Evolutionary conservation across 1,140 invertebrate species (phyloP).

Genomic region (Oreohelix idahoensis): DNA sequence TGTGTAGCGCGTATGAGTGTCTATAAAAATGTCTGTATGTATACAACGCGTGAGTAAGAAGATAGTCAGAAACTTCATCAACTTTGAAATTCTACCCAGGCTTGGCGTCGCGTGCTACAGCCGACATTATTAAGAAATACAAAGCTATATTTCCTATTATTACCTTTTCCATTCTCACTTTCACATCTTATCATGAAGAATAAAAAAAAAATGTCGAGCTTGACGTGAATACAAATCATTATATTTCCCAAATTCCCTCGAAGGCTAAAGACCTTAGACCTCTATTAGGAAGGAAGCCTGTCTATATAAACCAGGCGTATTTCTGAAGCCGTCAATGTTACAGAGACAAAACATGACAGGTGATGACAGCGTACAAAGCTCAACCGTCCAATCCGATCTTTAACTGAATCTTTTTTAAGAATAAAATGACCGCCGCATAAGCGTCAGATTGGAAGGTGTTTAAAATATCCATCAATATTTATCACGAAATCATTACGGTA

Average conservation of each 20-base stretch:
- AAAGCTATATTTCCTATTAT: neutral
- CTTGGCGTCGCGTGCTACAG: neutral
- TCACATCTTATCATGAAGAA: neutral
- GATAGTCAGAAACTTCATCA: too few species aligned
- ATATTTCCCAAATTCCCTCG: neutral
- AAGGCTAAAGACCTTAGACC: neutral
- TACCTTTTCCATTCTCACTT: neutral
- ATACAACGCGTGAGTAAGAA: too few species aligned
- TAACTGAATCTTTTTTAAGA: neutral
- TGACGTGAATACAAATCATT: neutral
- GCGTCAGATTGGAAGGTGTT: neutral
- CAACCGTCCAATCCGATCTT: slow-evolving; percentile 5
- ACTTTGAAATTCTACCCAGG: too few species aligned
- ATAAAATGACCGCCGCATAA: neutral
- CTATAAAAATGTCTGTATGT: too few species aligned
- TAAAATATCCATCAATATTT: neutral
- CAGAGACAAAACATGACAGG: neutral
- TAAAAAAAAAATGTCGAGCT: neutral
- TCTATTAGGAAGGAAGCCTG: neutral
- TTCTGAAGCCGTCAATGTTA: neutral
- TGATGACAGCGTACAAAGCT: slow-evolving; percentile 11
- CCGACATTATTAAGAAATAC: neutral
- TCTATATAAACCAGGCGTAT: neutral
- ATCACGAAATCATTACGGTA: neutral
- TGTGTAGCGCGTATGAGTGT: too few species aligned